phyloP scores from a whole-genome alignment of 2,113 vertebrate genomes.

The Sorex fumeus region DNA sequence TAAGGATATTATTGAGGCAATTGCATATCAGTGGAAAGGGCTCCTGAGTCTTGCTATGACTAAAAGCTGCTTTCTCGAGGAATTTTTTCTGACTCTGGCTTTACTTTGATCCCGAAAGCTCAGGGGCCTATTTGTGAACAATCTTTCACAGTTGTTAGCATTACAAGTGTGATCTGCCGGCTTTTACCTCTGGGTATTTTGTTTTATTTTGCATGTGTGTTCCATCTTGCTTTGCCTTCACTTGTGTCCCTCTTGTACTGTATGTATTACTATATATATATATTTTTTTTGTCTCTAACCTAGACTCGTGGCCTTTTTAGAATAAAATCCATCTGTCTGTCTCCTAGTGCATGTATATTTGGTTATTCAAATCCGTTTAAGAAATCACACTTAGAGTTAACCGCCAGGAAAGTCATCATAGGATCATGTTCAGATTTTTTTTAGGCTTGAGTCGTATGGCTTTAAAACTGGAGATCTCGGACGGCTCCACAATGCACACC shows the following conservation, averaged over 20 bases:
- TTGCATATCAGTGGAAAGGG: not conserved
- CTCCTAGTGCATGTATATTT: not conserved
- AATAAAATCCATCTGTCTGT: slow-evolving; percentile 1
- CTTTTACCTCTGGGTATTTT: slow-evolving; percentile 18
- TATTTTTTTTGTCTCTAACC: slow-evolving; percentile 31
- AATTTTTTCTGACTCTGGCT: slow-evolving; percentile 37
- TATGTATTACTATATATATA: not conserved
- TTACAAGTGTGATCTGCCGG: slow-evolving; percentile 16
- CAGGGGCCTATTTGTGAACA: slow-evolving; percentile 23
- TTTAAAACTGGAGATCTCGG: slow-evolving; percentile 60
- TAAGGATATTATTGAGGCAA: not conserved
- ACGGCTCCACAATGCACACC: slow-evolving; percentile 40
- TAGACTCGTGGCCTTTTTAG: slow-evolving; percentile 22
- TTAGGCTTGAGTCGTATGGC: not conserved
- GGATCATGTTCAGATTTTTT: slow-evolving; percentile 33
- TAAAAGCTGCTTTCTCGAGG: slow-evolving; percentile 26
- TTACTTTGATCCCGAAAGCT: slow-evolving; percentile 35
- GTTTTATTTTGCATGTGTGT: not conserved
- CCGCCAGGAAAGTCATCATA: slow-evolving; percentile 19
- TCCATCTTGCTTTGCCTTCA: slow-evolving; percentile 18
- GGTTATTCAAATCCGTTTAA: slow-evolving; percentile 43
- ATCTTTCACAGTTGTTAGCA: slow-evolving; percentile 17
- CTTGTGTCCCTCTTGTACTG: not conserved
- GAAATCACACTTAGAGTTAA: slow-evolving; percentile 39
- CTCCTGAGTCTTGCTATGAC: not conserved